Conservation (phyloP, 2,113 vertebrate species). For the Spea bombifrons region DNA sequence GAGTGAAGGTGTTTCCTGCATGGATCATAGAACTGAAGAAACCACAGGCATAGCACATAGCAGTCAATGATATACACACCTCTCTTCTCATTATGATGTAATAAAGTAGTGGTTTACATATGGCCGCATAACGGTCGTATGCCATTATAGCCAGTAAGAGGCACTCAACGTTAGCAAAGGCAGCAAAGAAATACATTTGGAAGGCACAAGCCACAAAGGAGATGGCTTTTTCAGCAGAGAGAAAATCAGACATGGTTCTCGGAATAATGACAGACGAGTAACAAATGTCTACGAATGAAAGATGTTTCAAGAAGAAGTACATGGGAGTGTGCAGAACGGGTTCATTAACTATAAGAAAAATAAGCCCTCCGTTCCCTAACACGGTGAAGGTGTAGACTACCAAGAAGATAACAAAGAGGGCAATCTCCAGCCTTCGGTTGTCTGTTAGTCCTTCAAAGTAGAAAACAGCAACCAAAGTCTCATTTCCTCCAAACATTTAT, state of each 20-base stretch:
- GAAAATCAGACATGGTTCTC: conserved; percentile 15
- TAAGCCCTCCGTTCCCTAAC: not conserved
- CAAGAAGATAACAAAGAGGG: conserved; percentile 4
- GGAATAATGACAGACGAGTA: conserved; percentile 21
- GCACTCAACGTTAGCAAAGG: conserved; percentile 7
- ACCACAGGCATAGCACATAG: not conserved
- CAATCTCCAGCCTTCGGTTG: not conserved
- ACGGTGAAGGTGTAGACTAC: not conserved
- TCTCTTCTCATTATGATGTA: not conserved
- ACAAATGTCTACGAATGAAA: conserved; percentile 10
- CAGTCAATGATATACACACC: not conserved
- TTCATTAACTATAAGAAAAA: not conserved
- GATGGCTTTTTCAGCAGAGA: not conserved
- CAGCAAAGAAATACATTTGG: conserved; percentile 18
- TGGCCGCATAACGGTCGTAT: conserved; percentile 27
- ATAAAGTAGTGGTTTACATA: conserved; percentile 17
- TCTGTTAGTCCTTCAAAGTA: not conserved
- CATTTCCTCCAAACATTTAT: not conserved
- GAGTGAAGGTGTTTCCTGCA: not conserved
- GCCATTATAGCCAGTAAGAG: conserved; percentile 14
- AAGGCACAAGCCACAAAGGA: not conserved
- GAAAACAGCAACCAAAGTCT: not conserved
- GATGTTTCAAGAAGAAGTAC: conserved; percentile 21
- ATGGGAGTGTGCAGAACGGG: conserved; percentile 12
- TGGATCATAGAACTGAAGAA: not conserved